Evolutionary conservation across 2,797 vertebrate species (phyloP), one percentile per base, ranked within the genome.

Genomic region (Cyclopterus lumpus): DNA sequence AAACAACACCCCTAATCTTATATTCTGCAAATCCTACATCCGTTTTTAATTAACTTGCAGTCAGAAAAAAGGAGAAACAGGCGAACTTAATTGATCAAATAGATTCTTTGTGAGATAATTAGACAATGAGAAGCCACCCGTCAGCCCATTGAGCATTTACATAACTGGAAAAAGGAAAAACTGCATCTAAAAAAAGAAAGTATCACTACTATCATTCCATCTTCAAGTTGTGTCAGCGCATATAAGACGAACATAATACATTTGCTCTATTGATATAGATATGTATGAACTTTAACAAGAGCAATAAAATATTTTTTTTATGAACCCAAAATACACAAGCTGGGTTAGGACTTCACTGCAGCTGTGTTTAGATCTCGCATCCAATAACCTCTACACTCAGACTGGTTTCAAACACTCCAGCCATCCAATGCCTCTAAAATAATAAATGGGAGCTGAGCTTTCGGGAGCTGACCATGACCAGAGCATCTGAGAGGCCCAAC

Each of bases 41-140:
- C 92, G 93, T 90, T 94, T 94, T 94, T 95, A 94, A 95, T 95
- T 95, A 95, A 94, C 91, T 87, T 90, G 84, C 89, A 92, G 92
- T 93, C 92, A 92, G 89, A 91, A 93, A 93, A 92, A 91, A 86
- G 85, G 69, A 88, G 88, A 93, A 94, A 95, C 89, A 91, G 85
- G 87, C 90, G 83, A 91, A 93, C 91, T 92, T 93, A 94, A 94
- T 94, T 92, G 93, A 95, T 93, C 93, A 95, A 95, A 94, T 93
- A 93, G 90, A 94, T 93, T 91, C 75, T 89, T 85, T 89, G 90
- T 93, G 92, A 93, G 93, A 94, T 95, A 95, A 95, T 95, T 95
- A 94, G 92, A 94, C 91, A 92, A 85, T 76, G 88, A 93, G 91
- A 94, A 94, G 88, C 91, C 91, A 93, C 87, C 90, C 88, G 93